Evolutionary conservation across 2,888 invertebrate species (phyloP), one percentile per base, ranked within the genome.

Genomic region (Prosopocoilus inquinatus): DNA sequence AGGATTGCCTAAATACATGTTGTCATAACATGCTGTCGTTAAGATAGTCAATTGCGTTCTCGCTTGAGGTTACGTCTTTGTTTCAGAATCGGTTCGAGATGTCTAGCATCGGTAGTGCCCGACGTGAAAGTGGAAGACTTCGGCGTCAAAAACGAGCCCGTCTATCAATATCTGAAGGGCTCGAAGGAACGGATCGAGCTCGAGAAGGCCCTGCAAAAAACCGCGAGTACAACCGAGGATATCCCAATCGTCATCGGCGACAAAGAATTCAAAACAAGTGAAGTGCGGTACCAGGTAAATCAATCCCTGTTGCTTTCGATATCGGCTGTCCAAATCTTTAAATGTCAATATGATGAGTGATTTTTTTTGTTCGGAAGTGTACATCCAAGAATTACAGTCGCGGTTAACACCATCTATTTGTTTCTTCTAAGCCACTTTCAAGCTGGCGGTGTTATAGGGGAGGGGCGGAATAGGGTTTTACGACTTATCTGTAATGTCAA

Each of bases 241-340:
- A 86, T 98, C 57, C 98, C 99, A 7, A 90, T 99, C 72, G 86
- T 97, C n/a, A 94, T 99, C 73, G 98, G 96, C n/a, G 89, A 90
- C 64, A 84, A 97, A 76, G 89, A 89, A 72, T 86, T 90, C 65
- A 84, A 83, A 66, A 91, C 91, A 1, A 84, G 88, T 57, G 82
- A 87, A 68, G 86, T 88, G 50, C 82, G 83, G 66, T 87, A 88
- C 72, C 97, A 98, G 84, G 87, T 86, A 61, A 82, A 82, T 28
- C 1, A 28, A 28, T 7, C 20, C 57, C 13, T 28, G 5, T 28
- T 28, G 20, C 3, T 1, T 28, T 28, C 20, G 20, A 28, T 28
- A 28, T 28, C 20, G 5, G 20, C 5, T 5, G 20, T 28, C 20
- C 20, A 28, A 28, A 28, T n/a, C n/a, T n/a, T n/a, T n/a, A n/a